phyloP scores from a whole-genome alignment of 2,888 invertebrate genomes.

The Sphinx pinastri region DNA sequence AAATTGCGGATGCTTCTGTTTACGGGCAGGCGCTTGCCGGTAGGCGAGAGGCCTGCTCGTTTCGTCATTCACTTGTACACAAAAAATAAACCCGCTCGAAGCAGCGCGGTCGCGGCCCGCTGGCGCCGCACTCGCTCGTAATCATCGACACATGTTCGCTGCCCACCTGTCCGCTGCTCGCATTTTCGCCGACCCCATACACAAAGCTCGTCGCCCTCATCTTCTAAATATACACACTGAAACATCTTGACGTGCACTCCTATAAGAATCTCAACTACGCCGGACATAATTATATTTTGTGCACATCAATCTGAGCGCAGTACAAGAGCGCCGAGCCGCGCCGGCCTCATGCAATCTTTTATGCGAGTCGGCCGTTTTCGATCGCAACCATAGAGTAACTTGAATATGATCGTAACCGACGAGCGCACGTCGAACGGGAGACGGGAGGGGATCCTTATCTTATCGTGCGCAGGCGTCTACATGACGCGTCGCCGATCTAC shows the following conservation, averaged over 20 bases:
- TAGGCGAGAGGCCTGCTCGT: no score
- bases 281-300: conserved; percentile 46
- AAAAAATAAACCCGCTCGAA: no score
- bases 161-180: background rate
- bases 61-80: no score
- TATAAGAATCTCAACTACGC: conserved; percentile 24
- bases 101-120: background rate
- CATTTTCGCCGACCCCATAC: background rate
- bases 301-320: conserved; percentile 57
- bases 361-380: conserved; percentile 60
- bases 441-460: conserved; percentile 50
- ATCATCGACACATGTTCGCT: background rate
- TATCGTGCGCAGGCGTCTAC: conserved; percentile 62
- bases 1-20: no score
- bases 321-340: conserved; percentile 44
- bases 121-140: background rate
- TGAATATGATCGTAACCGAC: conserved; percentile 34
- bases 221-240: background rate
- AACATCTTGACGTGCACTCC: conserved; percentile 30
- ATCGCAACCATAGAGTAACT: conserved; percentile 26
- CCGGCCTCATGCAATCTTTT: conserved; percentile 64
- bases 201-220: background rate
- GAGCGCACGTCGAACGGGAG: conserved; percentile 26
- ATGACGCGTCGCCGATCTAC: conserved; percentile 57
- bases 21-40: no score